Evolutionary conservation across 2,888 invertebrate genomes (phyloP), one percentile per base, ranked within the genome.

Genomic region (Diachrysia chrysitis): DNA sequence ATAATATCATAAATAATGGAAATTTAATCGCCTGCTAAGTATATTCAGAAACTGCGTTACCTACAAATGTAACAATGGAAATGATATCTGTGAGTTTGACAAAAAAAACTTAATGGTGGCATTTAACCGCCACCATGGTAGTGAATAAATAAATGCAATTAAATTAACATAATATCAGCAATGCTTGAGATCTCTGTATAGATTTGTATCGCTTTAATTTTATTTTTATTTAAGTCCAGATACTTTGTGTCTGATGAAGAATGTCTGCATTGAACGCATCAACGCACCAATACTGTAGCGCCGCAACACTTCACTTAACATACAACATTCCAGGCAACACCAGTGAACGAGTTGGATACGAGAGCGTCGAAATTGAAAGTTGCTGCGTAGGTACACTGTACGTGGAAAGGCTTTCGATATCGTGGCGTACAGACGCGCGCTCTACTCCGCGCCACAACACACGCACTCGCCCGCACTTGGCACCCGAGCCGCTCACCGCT

Each of bases 401-500:
- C 53, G 61, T 67, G 57, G 74, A 71, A 74, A 78, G 68, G 69
- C 80, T 82, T 80, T 82, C 79, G 53, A 69, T 76, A 65, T 56
- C 69, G 56, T 14, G 23, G 76, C 67, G 60, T 67, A 61, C 25
- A 14, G 37, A 48, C 37, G 32, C 51, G 37, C 14, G 60, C 51
- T 42, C 59, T 21, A 42, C 54, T 54, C 10, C 37, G 29, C 42
- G 61, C 68, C 85, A 85, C 83, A 83, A 85, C 81, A 85, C 71
- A 75, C 62, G 66, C 79, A 86, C 85, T 86, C 86, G 83, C 71
- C 69, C 64, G 58, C 69, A 58, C 66, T 79, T 80, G 83, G 84
- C 81, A 76, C 66, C 59, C 53, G 78, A 66, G 70, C 69, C 58
- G 73, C 32, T 53, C 58, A 71, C 25, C 57, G 63, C 17, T 46